Percentiles rank a stretch among this genome's conserved stretches.
Conservation (phyloP, 2,797 vertebrate species). For the Argya squamiceps region DNA sequence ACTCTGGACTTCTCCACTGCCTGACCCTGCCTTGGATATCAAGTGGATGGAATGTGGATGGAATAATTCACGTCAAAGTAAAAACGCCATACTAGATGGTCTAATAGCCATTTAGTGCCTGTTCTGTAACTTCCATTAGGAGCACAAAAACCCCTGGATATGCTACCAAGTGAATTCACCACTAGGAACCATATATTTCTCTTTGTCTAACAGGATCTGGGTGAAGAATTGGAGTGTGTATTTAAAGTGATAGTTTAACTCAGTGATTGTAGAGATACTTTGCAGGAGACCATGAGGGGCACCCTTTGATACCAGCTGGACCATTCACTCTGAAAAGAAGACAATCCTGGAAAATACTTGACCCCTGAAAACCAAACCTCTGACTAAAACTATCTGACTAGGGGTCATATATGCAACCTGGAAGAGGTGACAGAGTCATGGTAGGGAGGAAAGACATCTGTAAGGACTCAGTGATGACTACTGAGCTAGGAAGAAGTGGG, state of each 20-base stretch:
- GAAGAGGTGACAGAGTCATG: not conserved
- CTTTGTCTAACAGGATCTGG: not conserved
- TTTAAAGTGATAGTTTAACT: not conserved
- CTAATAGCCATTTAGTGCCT: not conserved
- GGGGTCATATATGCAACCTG: not conserved
- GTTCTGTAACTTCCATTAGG: not conserved
- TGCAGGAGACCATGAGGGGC: not conserved
- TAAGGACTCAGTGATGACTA: rapidly evolving
- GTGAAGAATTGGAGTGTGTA: not conserved
- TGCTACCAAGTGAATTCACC: not conserved
- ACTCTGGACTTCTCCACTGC: not conserved
- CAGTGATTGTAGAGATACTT: not conserved
- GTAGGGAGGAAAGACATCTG: not conserved
- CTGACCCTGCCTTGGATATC: not conserved
- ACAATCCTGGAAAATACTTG: not conserved
- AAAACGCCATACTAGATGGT: not conserved
- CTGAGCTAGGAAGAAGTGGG: not conserved
- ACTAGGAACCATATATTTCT: not conserved
- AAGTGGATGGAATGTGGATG: not conserved
- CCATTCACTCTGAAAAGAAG: not conserved
- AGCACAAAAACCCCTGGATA: not conserved
- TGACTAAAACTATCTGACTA: not conserved
- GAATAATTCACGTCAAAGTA: not conserved
- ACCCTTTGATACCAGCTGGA: not conserved
- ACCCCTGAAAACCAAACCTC: not conserved